phyloP scores from a whole-genome alignment of 2,113 vertebrate species.

The Indicator maculatus region DNA sequence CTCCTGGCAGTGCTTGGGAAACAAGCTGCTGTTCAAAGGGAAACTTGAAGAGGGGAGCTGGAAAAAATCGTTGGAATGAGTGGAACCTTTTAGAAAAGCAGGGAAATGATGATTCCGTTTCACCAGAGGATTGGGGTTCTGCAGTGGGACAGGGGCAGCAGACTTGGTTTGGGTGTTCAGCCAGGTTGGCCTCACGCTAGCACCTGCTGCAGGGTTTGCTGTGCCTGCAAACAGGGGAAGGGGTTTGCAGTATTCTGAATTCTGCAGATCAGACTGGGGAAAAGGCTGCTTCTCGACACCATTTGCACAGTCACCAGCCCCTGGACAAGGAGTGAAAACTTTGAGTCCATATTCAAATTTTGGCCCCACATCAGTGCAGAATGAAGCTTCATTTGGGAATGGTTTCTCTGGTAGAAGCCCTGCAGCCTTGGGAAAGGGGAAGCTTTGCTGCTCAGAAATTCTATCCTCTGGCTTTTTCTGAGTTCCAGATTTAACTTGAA shows the following conservation, averaged over 20 bases:
- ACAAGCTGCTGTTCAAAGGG: conserved; percentile 68
- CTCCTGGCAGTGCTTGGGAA: conserved; percentile 77
- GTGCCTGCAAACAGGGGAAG: conserved; percentile 62
- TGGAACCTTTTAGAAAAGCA: conserved; percentile 69
- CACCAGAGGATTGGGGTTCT: conserved; percentile 70
- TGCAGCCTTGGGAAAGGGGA: conserved; percentile 71
- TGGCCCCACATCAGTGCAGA: conserved; percentile 71
- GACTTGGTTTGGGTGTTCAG: conserved; percentile 71
- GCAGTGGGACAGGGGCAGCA: conserved; percentile 48
- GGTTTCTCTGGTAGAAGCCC: conserved; percentile 74
- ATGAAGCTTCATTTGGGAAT: conserved; percentile 72
- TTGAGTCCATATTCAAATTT: conserved; percentile 78
- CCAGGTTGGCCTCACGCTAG: conserved; percentile 71
- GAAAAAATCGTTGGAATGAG: conserved; percentile 68
- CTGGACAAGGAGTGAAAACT: conserved; percentile 63
- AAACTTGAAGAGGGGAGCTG: conserved; percentile 66
- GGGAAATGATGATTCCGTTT: conserved; percentile 69
- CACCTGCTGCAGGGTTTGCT: conserved; percentile 51
- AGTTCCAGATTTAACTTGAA: conserved; percentile 75
- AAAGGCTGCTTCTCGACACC: conserved; percentile 75
- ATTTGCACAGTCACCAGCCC: conserved; percentile 69
- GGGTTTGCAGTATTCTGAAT: conserved; percentile 75
- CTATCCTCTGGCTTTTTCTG: conserved; percentile 78
- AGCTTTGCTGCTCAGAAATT: conserved; percentile 73
- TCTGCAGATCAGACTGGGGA: conserved; percentile 65